Percentiles rank a stretch among this genome's conserved stretches.
Evolutionary conservation across 2,797 vertebrate species (phyloP).

Genomic region (Chaetodon trifasciatus): DNA sequence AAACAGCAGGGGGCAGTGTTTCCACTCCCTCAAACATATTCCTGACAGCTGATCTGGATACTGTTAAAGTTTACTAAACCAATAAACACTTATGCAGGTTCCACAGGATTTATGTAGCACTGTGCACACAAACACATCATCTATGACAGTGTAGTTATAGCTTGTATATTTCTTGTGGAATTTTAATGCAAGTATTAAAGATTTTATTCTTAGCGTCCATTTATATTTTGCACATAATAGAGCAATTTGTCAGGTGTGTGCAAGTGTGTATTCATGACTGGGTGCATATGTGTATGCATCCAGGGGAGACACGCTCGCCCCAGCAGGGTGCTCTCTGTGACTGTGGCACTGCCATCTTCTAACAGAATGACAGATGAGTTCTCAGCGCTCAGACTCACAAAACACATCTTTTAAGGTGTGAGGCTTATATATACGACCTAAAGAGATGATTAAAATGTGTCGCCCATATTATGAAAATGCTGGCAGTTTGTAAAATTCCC

Average conservation of each 20-base stretch:
- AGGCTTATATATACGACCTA: constrained; percentile 22
- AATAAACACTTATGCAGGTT: not conserved
- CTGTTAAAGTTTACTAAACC: constrained; percentile 2
- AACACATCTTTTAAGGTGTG: constrained; percentile 18
- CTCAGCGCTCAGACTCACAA: constrained; percentile 17
- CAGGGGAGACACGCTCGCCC: constrained; percentile 13
- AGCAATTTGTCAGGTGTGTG: not conserved
- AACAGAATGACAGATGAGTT: constrained; percentile 60
- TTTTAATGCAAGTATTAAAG: not conserved
- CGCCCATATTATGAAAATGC: constrained; percentile 12
- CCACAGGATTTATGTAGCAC: not conserved
- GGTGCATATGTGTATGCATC: constrained; percentile 17
- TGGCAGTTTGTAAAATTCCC: not conserved
- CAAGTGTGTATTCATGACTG: not conserved
- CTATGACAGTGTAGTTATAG: not conserved
- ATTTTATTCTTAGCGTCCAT: not conserved
- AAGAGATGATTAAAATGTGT: not conserved
- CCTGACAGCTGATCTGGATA: constrained; percentile 19
- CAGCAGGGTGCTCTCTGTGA: constrained; percentile 31
- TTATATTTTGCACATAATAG: not conserved
- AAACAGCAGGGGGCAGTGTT: constrained; percentile 80
- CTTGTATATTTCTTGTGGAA: not conserved
- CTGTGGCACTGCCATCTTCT: constrained; percentile 42
- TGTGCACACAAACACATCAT: not conserved
- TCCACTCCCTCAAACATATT: constrained; percentile 31